A percentile compares a stretch with the other conserved stretches of the same genome.
These are phyloP conservation scores for Lophius americanus DNA, from an alignment of 2,797 vertebrate genomes.

Conservation along the genomic window DNA sequence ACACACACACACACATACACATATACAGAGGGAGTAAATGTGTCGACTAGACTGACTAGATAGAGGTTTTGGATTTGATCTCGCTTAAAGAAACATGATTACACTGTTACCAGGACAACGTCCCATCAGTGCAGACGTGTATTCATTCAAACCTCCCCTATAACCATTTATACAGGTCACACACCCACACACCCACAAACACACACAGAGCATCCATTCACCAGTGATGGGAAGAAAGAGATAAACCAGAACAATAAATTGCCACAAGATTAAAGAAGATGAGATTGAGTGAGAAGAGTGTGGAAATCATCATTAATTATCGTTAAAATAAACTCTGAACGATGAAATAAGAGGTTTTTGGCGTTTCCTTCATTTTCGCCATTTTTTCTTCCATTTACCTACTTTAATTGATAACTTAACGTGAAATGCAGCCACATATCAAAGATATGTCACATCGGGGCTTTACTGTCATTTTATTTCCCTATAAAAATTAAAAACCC, in stretches of 20 bases:
- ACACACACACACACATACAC: constrained; percentile 32
- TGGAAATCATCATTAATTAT: not conserved
- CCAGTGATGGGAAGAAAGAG: constrained; percentile 12
- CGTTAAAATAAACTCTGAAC: not conserved
- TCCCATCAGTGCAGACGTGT: no score
- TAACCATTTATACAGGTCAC: constrained; percentile 3
- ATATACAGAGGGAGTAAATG: not conserved
- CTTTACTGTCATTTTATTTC: no score
- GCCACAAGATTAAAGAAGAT: constrained; percentile 17
- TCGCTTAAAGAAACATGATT: no score
- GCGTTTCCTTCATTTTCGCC: not conserved
- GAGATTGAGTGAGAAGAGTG: constrained; percentile 23
- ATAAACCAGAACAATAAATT: constrained; percentile 13
- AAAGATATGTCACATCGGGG: no score
- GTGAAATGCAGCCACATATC: no score
- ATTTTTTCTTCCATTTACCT: no score
- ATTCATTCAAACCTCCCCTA: no score
- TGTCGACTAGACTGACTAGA: no score
- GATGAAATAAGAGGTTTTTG: not conserved
- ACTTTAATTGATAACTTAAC: no score
- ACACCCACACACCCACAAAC: constrained; percentile 23
- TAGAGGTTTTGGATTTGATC: no score
- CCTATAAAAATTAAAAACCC: no score
- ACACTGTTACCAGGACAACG: no score
- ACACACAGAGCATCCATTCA: constrained; percentile 12